phyloP scores from a whole-genome alignment of 2,888 invertebrate species.

The Eugnorisma glareosa region DNA sequence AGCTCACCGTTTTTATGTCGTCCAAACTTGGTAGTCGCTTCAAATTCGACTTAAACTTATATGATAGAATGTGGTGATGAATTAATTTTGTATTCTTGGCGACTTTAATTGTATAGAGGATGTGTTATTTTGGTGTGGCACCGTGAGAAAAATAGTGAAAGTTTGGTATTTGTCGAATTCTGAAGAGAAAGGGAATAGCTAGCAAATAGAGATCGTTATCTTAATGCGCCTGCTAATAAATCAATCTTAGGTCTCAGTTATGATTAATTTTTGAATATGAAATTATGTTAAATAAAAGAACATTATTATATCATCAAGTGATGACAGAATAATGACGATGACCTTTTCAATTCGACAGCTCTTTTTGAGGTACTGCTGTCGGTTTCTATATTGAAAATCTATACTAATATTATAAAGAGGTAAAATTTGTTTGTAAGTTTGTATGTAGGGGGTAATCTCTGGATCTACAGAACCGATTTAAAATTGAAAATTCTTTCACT shows the following conservation, averaged over 20 bases:
- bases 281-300: neutral
- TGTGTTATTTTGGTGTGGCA: slow-evolving; percentile 8
- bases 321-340: neutral
- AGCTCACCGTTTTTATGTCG: slow-evolving; percentile 42
- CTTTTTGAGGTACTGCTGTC: neutral
- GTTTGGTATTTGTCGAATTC: slow-evolving; percentile 20
- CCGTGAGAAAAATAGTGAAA: slow-evolving; percentile 38
- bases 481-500: too few species aligned
- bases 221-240: slow-evolving; percentile 5
- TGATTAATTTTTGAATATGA: neutral
- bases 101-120: slow-evolving; percentile 1
- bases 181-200: slow-evolving; percentile 9
- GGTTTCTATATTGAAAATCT: neutral
- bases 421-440: too few species aligned
- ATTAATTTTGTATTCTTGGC: neutral
- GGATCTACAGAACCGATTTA: too few species aligned
- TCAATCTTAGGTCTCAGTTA: neutral
- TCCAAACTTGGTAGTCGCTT: slow-evolving; percentile 11
- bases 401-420: too few species aligned
- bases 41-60: slow-evolving; percentile 30
- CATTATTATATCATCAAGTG: neutral
- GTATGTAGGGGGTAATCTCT: too few species aligned
- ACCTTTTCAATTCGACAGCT: neutral
- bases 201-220: slow-evolving; percentile 1
- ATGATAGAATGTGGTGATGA: neutral